Conservation (phyloP, 2,888 invertebrate genomes). For the Dasypogon diadema region DNA sequence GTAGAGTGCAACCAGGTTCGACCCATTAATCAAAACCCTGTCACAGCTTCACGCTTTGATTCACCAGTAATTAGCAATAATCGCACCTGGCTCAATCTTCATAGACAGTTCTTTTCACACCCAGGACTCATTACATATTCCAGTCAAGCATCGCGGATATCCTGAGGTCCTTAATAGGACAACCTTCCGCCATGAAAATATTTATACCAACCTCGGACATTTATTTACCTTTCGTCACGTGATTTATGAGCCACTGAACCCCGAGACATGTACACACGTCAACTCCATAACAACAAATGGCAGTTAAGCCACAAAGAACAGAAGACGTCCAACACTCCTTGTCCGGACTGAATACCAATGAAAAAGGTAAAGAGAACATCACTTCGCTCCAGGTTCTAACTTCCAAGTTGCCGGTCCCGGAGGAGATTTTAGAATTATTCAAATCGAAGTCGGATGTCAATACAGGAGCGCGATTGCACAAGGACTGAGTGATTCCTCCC, state of each 20-base stretch:
- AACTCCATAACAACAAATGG: conserved; percentile 48
- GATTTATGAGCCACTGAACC: conserved; percentile 51
- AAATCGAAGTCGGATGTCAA: conserved; percentile 48
- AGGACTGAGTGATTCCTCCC: conserved; percentile 52
- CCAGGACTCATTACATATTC: conserved; percentile 47
- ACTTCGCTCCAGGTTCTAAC: neutral
- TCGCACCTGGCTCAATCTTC: neutral
- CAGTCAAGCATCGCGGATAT: conserved; percentile 47
- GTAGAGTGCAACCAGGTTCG: neutral
- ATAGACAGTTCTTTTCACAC: conserved; percentile 3
- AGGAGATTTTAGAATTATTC: conserved; percentile 40
- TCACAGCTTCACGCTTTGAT: neutral
- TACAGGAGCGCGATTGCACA: conserved; percentile 40
- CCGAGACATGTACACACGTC: conserved; percentile 45
- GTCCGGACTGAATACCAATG: conserved; percentile 48
- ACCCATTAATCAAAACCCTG: conserved; percentile 13
- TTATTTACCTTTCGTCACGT: conserved; percentile 53
- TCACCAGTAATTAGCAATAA: conserved; percentile 24
- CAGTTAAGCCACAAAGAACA: conserved; percentile 44
- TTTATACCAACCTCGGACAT: conserved; percentile 52
- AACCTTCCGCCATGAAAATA: conserved; percentile 48
- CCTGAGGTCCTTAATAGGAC: conserved; percentile 49
- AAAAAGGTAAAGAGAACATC: conserved; percentile 32
- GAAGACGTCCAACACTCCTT: conserved; percentile 47
- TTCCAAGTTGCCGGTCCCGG: conserved; percentile 4